Base-by-base conservation (phyloP, 1,140 invertebrate species). In the Drosophila willistoni region DNA sequence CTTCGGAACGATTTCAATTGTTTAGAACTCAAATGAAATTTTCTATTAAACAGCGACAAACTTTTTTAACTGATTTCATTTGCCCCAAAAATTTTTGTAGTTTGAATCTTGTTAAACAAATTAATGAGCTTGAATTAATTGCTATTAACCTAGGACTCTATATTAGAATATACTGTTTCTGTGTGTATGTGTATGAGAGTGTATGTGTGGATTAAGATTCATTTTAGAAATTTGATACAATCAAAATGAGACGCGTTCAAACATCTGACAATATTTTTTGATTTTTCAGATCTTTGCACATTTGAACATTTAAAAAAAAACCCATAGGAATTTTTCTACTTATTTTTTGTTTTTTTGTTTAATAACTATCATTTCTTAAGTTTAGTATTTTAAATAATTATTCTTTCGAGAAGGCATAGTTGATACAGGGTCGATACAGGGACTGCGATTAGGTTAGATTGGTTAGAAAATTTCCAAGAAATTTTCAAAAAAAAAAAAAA, bases 401-500 rank as follows among this genome's bases (percentile, higher is more conserved):
- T 64, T 17, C 36, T 75, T 78, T 63, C 42, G 77, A 72, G 69
- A 87, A 89, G 84, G 83, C 77, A 79, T 80, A 66, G 59, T 51
- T 14, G 55, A 68, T 63, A 10, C 10, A 10, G 72, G 41, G 14
- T 17, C 7, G 44, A 63, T 63, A 39, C 3, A 39, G 72, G 42
- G 17, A 5, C 44, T 9, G 7, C 1, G 17, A 12, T 36, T 12
- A 0, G 14, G 9, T 7, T 9, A 3, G 3, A 3, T 1, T 4
- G 10, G 57, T 76, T 71, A 78, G 77, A 22, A 79, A 77, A 87
- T 89, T 87, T 87, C 84, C 84, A 73, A 69, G 83, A 87, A 89
- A 87, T 79, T 71, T 71, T 71, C 19, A 34, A 9, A 71, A 73
- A 71, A 10, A 39, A 81, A 65, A 81, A 56, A 73, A 75, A 12